Base-by-base conservation (phyloP, 2,797 vertebrate genomes). In the Sparidentex hasta region DNA sequence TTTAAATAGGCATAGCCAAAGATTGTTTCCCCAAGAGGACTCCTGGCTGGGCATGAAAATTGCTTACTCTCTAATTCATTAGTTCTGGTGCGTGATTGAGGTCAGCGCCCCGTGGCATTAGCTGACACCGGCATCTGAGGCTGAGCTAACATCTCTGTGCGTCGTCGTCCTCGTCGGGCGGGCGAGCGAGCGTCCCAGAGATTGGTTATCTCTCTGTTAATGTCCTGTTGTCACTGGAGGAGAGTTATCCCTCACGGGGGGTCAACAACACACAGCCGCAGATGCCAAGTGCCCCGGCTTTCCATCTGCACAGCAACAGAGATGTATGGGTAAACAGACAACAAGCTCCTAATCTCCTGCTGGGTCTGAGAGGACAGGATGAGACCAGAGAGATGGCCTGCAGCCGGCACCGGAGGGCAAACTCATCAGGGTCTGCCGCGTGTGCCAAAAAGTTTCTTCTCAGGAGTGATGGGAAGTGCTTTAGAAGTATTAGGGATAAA, bases 1-100 rank as follows among this genome's bases (percentile, higher is more conserved):
- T 92, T 93, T 92, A 94, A 95, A 94, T 92, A 94, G 90, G 83
- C 84, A 81, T 90, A 90, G 87, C 86, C 91, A 90, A 92, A 93
- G 90, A 91, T 90, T 91, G 88, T 89, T 92, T 88, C 79, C 86
- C 80, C 82, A 84, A 52, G 86, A 90, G 83, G 77, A 86, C 77
- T 88, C 82, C 87, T 76, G 81, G 78, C 79, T 74, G 80, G 76
- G 83, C 87, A 86, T 85, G 87, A 91, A 93, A 91, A 91, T 82
- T 89, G 88, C 87, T 88, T 86, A 85, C 90, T 76, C 85, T 91
- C 83, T 88, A 90, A 94, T 93, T 94, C 91, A 93, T 94, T 93
- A 93, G 86, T 93, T 84, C 84, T 89, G 82, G 80, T 83, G 80
- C 80, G 65, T 91, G 90, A 93, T 91, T 93, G 91, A 89, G 92